phyloP scores from a whole-genome alignment of 2,797 vertebrate species.

The Danio choprae region DNA sequence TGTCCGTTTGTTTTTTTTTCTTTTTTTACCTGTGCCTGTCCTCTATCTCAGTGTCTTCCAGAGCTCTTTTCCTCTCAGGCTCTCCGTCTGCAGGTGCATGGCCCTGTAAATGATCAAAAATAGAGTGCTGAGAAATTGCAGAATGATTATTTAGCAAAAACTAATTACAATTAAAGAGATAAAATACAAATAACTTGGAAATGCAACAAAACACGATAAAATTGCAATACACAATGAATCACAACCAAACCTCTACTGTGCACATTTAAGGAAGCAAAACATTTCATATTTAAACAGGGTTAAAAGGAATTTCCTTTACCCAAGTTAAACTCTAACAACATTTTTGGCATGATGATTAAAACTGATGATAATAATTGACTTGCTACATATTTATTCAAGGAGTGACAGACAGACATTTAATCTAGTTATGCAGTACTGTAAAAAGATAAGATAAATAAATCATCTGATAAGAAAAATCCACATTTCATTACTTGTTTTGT shows the following conservation, averaged over 20 bases:
- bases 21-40: slow-evolving; percentile 54
- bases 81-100: slow-evolving; percentile 50
- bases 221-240: not conserved
- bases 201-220: not conserved
- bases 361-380: not conserved
- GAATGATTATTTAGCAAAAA: too few relatives aligned
- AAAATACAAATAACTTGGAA: not conserved
- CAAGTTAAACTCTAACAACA: not conserved
- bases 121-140: too few relatives aligned
- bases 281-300: not conserved
- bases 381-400: not conserved
- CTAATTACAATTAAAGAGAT: not conserved
- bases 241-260: not conserved
- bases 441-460: not conserved
- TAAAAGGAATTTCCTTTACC: not conserved
- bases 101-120: slow-evolving; percentile 14
- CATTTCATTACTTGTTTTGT: not conserved
- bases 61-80: slow-evolving; percentile 52
- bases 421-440: not conserved
- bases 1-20: not conserved
- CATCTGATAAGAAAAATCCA: not conserved
- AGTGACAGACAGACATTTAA: not conserved
- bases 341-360: not conserved
- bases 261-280: not conserved
- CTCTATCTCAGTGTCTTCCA: slow-evolving; percentile 24